Base-by-base conservation (phyloP, 1,140 invertebrate genomes). In the Drosophila subobscura region DNA sequence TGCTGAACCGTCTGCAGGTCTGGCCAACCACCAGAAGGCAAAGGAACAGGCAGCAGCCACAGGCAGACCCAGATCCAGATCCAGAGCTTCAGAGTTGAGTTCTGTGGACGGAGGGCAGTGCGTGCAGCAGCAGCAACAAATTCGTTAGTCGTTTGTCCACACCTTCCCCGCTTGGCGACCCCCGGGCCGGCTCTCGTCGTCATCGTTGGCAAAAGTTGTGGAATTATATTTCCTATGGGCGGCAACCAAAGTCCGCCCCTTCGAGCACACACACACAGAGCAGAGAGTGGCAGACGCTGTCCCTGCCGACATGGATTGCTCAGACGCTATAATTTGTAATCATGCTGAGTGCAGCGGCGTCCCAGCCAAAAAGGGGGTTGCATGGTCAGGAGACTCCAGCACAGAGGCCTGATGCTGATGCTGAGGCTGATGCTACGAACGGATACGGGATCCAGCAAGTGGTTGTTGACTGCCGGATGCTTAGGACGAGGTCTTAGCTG, bases 321-420 rank as follows among this genome's bases (percentile, higher is more conserved):
- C 84, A 88, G 83, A 88, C 84, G 75, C 57, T 88, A 83, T 88
- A 88, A 88, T 88, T 88, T 88, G 83, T 83, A 88, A 88, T 88
- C 83, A 88, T 56, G 75, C 85, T 88, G 83, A 88, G 83, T 88
- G 84, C 83, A 88, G 78, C 50, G 71, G 37, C 71, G 45, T 54
- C 74, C 54, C 52, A 42, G 60, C 54, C 23, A 20, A 40, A 37
- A 20, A 42, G 41, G 52, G 50, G 51, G 44, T 45, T 50, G 77
- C 77, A 56, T 58, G 40, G 33, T 54, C 56, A 50, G 60, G 44
- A 75, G 20, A 6, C n/a, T 16, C n/a, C 16, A 7, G 16, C 12
- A 22, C 29, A 52, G 50, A 33, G 50, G 12, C 50, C 50, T 52
- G 27, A 8, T 4, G 4, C 2, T 23, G 46, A 49, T 22, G 47